Evolutionary conservation across 92 coral and sea anemone species (phyloP), one percentile per base, ranked within the genome.

Genomic region (Isaurus tuberculatus): DNA sequence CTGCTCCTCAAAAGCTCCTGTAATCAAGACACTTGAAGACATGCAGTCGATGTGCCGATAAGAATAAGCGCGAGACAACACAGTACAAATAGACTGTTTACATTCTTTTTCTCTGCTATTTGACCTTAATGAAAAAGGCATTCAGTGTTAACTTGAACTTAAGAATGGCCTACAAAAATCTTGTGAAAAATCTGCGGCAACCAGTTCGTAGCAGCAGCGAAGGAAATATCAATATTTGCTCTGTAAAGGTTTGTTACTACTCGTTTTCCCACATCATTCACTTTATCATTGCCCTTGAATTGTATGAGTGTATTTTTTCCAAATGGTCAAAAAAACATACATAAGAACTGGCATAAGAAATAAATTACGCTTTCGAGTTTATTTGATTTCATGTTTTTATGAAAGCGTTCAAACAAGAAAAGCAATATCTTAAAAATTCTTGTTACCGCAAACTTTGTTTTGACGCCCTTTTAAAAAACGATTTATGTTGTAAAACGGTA

Each of bases 151-250:
- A 22, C 5, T 7, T 53, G 51, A 34, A n/a, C n/a, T n/a, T n/a
- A n/a, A 34, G 58, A 57, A 77, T 77, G 82, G 82, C 82, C 70
- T 23, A 65, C 82, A 30, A 60, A 31, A 77, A 43, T 22, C 8
- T 77, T 19, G 6, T 27, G 22, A 34, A 55, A 32, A 65, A 51
- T 25, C 55, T 57, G 2, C 82, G 51, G 15, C 82, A 77, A 0
- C 70, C 82, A 3, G 17, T 60, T 29, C 82, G 82, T 23, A 77
- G 82, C 55, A 34, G 53, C 22, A 77, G 82, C 23, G 82, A 77
- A 20, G 82, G 82, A 58, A 77, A 77, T 22, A 77, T 77, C 23
- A 58, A 34, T 23, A 36, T 33, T 36, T 23, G 34, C 49, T 60
- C 82, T 31, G 82, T 77, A 1, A 77, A 77, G 82, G 82, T 77